Base-by-base conservation (phyloP, 1,140 invertebrate species). In the Bombyx mori region DNA sequence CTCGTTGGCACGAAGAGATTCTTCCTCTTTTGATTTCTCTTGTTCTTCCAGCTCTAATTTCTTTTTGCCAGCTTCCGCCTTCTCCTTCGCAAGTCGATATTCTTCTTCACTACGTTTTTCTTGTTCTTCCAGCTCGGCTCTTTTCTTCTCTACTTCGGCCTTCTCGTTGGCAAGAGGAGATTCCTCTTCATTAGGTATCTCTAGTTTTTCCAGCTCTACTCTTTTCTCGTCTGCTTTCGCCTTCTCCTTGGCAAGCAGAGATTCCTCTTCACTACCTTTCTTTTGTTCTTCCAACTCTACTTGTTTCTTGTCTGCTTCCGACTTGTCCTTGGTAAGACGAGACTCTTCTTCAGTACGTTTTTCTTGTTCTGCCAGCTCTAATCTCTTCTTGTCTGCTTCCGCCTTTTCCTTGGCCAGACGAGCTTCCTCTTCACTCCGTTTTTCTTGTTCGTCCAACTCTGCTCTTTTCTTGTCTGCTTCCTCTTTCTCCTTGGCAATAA, bases 41-140 rank as follows among this genome's bases (percentile, higher is more conserved):
- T 71, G 56, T 68, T 73, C 9, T 53, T 35, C 46, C 56, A 35
- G 26, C 4, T 68, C 68, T 61, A 66, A 71, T 59, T 50, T 56
- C 12, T 18, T 18, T 18, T 18, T 18, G 12, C 12, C 12, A 18
- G 12, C 12, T 18, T 18, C 12, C 12, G 12, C 12, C 12, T 18
- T 18, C 12, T 18, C 12, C 12, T 18, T 18, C 12, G 12, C 12
- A 18, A 18, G 12, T 18, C 12, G 12, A 18, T 18, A 18, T 18
- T 18, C 12, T 18, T 18, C 12, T 18, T 18, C 12, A 18, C 12
- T 18, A 18, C 12, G 12, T 18, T 18, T 18, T 18, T 18, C 12
- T 18, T 18, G 12, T 18, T 18, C 12, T 18, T 18, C 12, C 12
- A 18, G 12, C 12, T 18, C 12, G 12, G 12, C 12, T 18, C 12